Conservation (phyloP, 2,888 invertebrate genomes). For the Dasypolia templi region DNA sequence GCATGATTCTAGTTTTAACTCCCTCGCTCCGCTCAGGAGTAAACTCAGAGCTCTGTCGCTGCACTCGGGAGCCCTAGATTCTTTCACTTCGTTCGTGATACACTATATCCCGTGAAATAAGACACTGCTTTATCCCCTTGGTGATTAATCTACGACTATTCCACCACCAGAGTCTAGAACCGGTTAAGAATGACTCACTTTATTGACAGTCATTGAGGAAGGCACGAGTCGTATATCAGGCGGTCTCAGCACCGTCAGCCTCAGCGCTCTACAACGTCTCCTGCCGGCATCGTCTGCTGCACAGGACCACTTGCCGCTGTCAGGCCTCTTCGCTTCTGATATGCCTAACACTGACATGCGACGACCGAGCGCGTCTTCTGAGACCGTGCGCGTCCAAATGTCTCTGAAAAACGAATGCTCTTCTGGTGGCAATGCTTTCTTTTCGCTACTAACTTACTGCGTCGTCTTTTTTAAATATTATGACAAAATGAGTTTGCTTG, state of each 20-base stretch:
- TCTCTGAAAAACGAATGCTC: slow-evolving; percentile 84
- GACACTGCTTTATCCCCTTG: too few relatives aligned
- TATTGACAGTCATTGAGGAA: slow-evolving; percentile 92
- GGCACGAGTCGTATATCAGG: slow-evolving; percentile 93
- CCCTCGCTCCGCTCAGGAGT: too few relatives aligned
- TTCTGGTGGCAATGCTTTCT: background rate
- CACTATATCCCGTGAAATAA: too few relatives aligned
- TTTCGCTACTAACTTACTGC: background rate
- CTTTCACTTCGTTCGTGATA: too few relatives aligned
- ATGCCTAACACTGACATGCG: slow-evolving; percentile 93
- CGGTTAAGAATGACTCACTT: slow-evolving; percentile 88
- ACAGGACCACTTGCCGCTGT: slow-evolving; percentile 95
- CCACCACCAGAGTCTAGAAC: too few relatives aligned
- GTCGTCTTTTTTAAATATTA: too few relatives aligned
- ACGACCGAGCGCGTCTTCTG: slow-evolving; percentile 87
- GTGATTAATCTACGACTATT: too few relatives aligned
- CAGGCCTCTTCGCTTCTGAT: slow-evolving; percentile 92
- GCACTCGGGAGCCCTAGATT: too few relatives aligned
- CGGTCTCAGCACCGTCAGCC: slow-evolving; percentile 91
- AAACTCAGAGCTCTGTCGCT: too few relatives aligned
- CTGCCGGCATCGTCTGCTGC: slow-evolving; percentile 93
- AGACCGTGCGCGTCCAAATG: slow-evolving; percentile 92
- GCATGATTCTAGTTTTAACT: too few relatives aligned
- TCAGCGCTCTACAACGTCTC: slow-evolving; percentile 92
- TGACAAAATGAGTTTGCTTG: too few relatives aligned